Evolutionary conservation across 2,888 invertebrate species (phyloP), one percentile per base, ranked within the genome.

Genomic region (Chrysolina americana): DNA sequence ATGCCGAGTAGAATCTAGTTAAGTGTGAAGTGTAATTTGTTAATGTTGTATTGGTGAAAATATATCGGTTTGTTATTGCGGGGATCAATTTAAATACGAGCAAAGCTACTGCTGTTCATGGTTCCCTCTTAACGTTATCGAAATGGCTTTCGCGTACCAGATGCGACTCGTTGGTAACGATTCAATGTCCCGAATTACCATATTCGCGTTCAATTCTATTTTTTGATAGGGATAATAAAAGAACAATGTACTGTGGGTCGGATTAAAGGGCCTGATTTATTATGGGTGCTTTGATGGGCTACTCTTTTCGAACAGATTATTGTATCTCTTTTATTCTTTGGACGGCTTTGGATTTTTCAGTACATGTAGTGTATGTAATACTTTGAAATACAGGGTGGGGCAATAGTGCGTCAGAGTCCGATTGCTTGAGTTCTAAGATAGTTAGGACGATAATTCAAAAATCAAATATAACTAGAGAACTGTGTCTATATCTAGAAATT

Each of bases 1-100:
- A 87, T 87, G 87, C 86, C 86, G 82, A 47, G 82, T 82, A 84
- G 85, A 85, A 83, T 83, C 81, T 84, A 85, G 76, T 85, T 85
- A 85, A 85, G 85, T 86, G 86, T 85, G 85, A 85, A 86, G 83
- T 82, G 85, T 84, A 87, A 87, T 87, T 87, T 87, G 87, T 87
- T 87, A 87, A 86, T 86, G 86, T 85, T 86, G 77, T 77, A 76
- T 70, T 68, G 64, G 68, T 41, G 76, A 76, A 79, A 77, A 77
- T 75, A 77, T 85, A 86, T 86, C 84, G 87, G 87, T 87, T 85
- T 86, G 87, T 87, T 86, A 86, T 86, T 86, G 87, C 82, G 84
- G 86, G 86, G 83, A 83, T 83, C 82, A 82, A 82, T 85, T 86
- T 85, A 82, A 85, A 85, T 83, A 79, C 80, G 79, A 74, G 75